These are phyloP conservation scores for Astyanax mexicanus DNA, from an alignment of 2,797 vertebrate species.

Conservation along the genomic window DNA sequence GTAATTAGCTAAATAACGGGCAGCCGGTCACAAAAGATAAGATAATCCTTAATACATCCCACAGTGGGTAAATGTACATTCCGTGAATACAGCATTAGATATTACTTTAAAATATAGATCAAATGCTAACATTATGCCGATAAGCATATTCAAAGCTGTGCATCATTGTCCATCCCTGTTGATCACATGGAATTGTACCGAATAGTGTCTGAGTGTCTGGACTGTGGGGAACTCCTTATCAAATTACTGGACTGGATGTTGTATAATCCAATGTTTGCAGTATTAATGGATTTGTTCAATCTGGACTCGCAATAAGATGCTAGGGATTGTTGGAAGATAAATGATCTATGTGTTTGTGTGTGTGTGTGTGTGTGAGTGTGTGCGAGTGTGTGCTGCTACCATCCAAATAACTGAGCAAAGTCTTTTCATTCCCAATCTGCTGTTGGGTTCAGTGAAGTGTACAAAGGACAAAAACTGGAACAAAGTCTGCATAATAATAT, in stretches of 20 bases:
- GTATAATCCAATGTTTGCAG: neutral
- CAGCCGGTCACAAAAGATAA: too few species aligned
- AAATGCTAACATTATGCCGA: too few species aligned
- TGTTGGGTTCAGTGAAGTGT: conserved; percentile 23
- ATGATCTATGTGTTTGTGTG: conserved; percentile 30
- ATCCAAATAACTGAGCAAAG: neutral
- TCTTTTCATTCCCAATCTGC: conserved; percentile 3
- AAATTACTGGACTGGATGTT: neutral
- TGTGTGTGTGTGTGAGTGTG: conserved; percentile 50
- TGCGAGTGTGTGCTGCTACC: conserved; percentile 50
- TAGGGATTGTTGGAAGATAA: neutral
- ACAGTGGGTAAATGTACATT: too few species aligned
- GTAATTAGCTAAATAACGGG: too few species aligned
- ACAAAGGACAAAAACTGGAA: too few species aligned
- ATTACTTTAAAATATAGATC: too few species aligned
- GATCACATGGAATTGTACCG: too few species aligned
- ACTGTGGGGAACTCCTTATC: neutral
- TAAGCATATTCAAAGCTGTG: too few species aligned
- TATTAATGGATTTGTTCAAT: neutral
- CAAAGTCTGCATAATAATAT: too few species aligned
- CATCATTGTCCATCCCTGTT: too few species aligned
- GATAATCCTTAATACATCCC: too few species aligned
- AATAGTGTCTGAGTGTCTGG: neutral
- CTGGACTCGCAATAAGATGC: conserved; percentile 25
- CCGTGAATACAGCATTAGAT: too few species aligned